These are phyloP conservation scores for Acarapis woodi DNA, from an alignment of 1,140 invertebrate genomes.

Conservation along the genomic window DNA sequence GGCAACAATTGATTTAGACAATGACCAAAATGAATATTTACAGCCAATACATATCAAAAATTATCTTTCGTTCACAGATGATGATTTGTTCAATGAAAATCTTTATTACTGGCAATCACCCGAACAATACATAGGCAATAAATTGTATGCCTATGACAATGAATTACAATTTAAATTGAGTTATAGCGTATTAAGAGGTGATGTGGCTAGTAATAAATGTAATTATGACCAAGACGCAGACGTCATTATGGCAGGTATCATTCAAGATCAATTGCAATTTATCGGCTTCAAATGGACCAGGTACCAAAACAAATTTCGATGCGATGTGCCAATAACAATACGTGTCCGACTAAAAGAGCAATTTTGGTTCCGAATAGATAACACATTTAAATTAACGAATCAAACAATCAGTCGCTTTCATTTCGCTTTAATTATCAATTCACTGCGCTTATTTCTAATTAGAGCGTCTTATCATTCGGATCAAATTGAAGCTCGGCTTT, in stretches of 20 bases:
- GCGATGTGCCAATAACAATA: conserved; percentile 25
- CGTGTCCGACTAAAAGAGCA: conserved; percentile 31
- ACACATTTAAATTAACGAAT: conserved; percentile 16
- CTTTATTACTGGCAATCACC: conserved; percentile 71
- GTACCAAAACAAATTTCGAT: conserved; percentile 17
- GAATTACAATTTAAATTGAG: conserved; percentile 37
- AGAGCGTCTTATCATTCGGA: conserved; percentile 73
- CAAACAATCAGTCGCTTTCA: conserved; percentile 36
- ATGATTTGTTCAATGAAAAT: conserved; percentile 30
- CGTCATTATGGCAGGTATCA: conserved; percentile 44
- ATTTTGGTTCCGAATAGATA: conserved; percentile 36
- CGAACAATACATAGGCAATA: conserved; percentile 23
- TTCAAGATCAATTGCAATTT: conserved; percentile 15
- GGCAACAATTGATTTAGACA: no score
- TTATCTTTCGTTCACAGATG: conserved; percentile 19
- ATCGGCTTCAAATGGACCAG: conserved; percentile 35
- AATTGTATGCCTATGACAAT: conserved; percentile 47
- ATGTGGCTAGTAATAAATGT: conserved; percentile 60
- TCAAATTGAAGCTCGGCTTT: conserved; percentile 47
- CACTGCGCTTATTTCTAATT: conserved; percentile 47
- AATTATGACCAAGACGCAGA: conserved; percentile 51
- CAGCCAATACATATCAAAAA: conserved; percentile 15
- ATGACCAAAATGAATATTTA: no score
- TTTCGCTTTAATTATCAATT: conserved; percentile 49
- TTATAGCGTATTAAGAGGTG: conserved; percentile 58